Evolutionary conservation across 2,113 vertebrate genomes (phyloP).

Genomic region (Nasalis larvatus): DNA sequence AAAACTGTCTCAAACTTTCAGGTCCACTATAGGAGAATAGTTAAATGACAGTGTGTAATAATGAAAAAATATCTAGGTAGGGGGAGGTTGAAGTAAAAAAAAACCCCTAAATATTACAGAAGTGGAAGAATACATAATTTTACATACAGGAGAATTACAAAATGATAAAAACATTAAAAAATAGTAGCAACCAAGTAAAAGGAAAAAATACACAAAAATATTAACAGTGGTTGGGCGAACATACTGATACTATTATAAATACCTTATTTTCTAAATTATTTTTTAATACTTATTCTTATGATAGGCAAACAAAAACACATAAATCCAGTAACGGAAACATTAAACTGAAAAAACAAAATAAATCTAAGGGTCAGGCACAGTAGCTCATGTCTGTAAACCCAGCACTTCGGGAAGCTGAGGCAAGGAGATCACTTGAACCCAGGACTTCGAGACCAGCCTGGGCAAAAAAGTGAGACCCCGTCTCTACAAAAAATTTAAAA

Average conservation of each 20-base stretch:
- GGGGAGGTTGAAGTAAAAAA: no score
- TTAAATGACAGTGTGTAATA: background rate
- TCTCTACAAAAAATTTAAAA: no score
- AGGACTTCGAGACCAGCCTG: no score
- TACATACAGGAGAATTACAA: background rate
- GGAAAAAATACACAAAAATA: background rate
- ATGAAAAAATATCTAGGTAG: background rate
- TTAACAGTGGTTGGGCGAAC: background rate
- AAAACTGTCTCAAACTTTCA: background rate
- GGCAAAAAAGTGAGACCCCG: no score
- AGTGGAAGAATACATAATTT: background rate
- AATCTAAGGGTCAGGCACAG: no score
- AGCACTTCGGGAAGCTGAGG: no score
- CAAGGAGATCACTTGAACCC: no score
- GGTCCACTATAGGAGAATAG: background rate
- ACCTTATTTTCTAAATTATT: no score
- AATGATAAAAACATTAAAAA: background rate
- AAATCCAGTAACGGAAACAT: background rate
- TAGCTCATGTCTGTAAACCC: no score
- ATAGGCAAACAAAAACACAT: background rate
- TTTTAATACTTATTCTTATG: background rate
- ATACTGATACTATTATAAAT: background rate
- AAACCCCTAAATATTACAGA: background rate
- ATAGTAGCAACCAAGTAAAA: background rate
- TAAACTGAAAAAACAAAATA: background rate